Evolutionary conservation across 2,113 vertebrate genomes (phyloP).

Genomic region (Empidonax traillii): DNA sequence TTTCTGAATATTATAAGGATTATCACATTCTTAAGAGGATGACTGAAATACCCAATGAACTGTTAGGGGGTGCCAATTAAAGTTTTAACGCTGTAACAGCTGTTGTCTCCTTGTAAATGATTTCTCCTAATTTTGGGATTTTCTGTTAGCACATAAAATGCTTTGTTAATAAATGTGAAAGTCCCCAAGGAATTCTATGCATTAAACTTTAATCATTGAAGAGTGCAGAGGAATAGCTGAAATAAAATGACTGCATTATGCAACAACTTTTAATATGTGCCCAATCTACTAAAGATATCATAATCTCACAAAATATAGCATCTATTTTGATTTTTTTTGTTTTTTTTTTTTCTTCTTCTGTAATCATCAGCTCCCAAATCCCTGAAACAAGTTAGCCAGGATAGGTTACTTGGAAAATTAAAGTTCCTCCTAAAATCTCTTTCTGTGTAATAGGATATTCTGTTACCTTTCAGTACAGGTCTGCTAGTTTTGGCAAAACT

Average conservation of each 20-base stretch:
- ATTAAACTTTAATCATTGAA: slow-evolving; percentile 55
- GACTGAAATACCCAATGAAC: not conserved
- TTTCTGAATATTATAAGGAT: slow-evolving; percentile 18
- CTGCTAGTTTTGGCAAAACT: not conserved
- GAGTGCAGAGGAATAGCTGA: not conserved
- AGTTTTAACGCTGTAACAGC: slow-evolving; percentile 52
- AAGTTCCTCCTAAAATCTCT: not conserved
- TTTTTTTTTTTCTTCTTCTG: not conserved
- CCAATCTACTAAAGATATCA: not conserved
- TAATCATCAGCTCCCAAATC: not conserved
- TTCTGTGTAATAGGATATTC: not conserved
- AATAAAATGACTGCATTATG: not conserved
- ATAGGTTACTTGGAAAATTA: not conserved
- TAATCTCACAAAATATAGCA: not conserved
- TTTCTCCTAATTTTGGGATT: slow-evolving; percentile 56
- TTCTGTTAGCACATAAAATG: slow-evolving; percentile 45
- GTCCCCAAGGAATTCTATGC: slow-evolving; percentile 26
- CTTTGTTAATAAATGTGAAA: slow-evolving; percentile 54
- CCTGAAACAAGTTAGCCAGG: not conserved
- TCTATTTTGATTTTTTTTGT: not conserved
- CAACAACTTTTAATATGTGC: not conserved
- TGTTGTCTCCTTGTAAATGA: slow-evolving; percentile 54
- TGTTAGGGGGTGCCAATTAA: slow-evolving; percentile 38
- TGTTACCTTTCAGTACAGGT: not conserved
- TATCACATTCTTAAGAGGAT: slow-evolving; percentile 29